Evolutionary conservation across 2,113 vertebrate species (phyloP).

Genomic region (Kryptolebias marmoratus): DNA sequence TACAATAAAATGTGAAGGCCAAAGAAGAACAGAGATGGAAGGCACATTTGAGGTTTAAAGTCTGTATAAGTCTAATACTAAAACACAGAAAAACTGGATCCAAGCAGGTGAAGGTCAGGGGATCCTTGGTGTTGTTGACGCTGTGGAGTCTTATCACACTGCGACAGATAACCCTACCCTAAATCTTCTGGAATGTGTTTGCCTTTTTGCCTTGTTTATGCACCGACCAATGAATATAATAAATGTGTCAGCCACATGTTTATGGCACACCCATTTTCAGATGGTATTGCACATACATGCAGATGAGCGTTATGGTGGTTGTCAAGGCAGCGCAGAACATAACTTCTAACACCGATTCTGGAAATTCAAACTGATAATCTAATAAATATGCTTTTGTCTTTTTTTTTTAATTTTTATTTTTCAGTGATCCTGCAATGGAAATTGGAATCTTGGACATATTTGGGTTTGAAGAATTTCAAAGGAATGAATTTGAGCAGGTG

Average conservation of each 20-base stretch:
- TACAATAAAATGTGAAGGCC: conserved; percentile 32
- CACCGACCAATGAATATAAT: conserved; percentile 35
- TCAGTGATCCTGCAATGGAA: conserved; percentile 84
- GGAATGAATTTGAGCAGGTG: conserved; percentile 93
- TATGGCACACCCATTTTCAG: conserved; percentile 34
- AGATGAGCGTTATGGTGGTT: conserved; percentile 4
- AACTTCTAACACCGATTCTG: background rate
- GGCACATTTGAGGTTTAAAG: conserved; percentile 35
- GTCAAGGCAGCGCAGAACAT: conserved; percentile 14
- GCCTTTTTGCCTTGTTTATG: conserved; percentile 51
- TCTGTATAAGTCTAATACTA: conserved; percentile 16
- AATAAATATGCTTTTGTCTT: conserved; percentile 2
- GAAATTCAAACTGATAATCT: background rate
- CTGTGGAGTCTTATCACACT: conserved; percentile 50
- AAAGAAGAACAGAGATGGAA: conserved; percentile 22
- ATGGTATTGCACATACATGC: conserved; percentile 28
- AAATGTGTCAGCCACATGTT: conserved; percentile 27
- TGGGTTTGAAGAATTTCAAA: conserved; percentile 94
- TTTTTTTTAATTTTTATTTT: conserved; percentile 11
- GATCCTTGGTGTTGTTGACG: conserved; percentile 54
- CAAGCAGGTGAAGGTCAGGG: conserved; percentile 32
- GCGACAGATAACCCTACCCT: conserved; percentile 38
- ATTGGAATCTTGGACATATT: conserved; percentile 93
- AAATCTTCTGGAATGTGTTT: conserved; percentile 64
- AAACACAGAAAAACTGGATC: background rate